Base-by-base conservation (phyloP, 2,888 invertebrate genomes). In the Acanthosepion lycidas region DNA sequence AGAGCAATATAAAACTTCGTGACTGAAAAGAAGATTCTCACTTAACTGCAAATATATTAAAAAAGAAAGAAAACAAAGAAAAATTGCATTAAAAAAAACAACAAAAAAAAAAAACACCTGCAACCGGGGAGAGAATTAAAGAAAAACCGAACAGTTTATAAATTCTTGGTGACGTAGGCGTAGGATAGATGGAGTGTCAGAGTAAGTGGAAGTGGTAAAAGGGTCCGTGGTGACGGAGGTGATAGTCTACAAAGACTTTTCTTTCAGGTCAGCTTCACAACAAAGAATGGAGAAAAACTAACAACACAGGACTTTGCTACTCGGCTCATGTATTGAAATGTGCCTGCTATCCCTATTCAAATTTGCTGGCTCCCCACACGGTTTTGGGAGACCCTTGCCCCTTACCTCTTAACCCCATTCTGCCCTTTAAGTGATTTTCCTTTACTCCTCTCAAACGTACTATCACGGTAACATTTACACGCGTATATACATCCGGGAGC, bases 221-320 rank as follows among this genome's bases (percentile, higher is more conserved):
- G 78, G 78, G 78, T 28, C 12, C 28, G 15, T 28, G 28, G 78
- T n/a, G 78, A 18, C 8, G 28, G 78, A 6, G 78, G n/a, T 78
- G 78, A 78, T 78, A 78, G 78, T 78, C 78, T 78, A 78, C 78
- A 78, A 78, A 78, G 78, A 78, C 78, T n/a, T 78, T 78, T 78
- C 78, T 78, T 78, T 78, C 78, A 78, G 78, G 78, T 78, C 78
- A 78, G 78, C n/a, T 78, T 78, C 78, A 28, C 78, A 78, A 78
- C 78, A 78, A 78, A 78, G 78, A n/a, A n/a, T n/a, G 78, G 78
- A n/a, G 78, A 78, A 78, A 78, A 78, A 78, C 78, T 78, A 78
- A 78, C 78, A 78, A 78, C 78, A 15, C 78, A 78, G 78, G 78
- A 78, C 28, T 78, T 78, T n/a, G 78, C 78, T 78, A 78, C 78